Conservation (phyloP, 2,113 vertebrate species). For the Triplophysa tibetana region DNA sequence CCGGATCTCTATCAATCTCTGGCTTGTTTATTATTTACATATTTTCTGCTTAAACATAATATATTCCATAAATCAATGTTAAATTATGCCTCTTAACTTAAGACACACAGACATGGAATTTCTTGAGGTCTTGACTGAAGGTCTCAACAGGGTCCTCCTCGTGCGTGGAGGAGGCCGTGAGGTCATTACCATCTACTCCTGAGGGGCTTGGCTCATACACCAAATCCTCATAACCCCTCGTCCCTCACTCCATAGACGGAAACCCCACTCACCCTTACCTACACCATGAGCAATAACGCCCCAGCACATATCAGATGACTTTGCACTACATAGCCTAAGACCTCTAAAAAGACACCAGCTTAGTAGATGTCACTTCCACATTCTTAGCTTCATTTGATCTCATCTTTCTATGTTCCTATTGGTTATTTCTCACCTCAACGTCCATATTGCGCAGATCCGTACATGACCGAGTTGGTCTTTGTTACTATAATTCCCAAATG, state of each 20-base stretch:
- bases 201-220: conserved; percentile 63
- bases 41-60: background rate
- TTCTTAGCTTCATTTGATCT: background rate
- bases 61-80: background rate
- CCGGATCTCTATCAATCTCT: background rate
- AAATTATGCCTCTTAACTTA: conserved; percentile 69
- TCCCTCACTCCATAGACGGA: conserved; percentile 37
- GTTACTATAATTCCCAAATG: conserved; percentile 28
- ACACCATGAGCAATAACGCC: conserved; percentile 53
- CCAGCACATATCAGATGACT: conserved; percentile 57
- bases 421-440: background rate
- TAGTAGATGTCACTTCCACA: conserved; percentile 37
- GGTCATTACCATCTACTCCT: conserved; percentile 99
- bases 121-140: conserved; percentile 95
- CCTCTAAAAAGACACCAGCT: conserved; percentile 54
- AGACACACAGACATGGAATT: conserved; percentile 93
- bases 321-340: conserved; percentile 56
- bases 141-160: conserved; percentile 92
- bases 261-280: conserved; percentile 24
- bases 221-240: conserved; percentile 29
- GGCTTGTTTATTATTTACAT: background rate
- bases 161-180: conserved; percentile 96
- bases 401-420: background rate
- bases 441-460: conserved; percentile 3
- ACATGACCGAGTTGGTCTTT: conserved; percentile 5